These are phyloP conservation scores for Macquaria ambigua DNA, from an alignment of 2,113 vertebrate genomes.

Conservation along the genomic window DNA sequence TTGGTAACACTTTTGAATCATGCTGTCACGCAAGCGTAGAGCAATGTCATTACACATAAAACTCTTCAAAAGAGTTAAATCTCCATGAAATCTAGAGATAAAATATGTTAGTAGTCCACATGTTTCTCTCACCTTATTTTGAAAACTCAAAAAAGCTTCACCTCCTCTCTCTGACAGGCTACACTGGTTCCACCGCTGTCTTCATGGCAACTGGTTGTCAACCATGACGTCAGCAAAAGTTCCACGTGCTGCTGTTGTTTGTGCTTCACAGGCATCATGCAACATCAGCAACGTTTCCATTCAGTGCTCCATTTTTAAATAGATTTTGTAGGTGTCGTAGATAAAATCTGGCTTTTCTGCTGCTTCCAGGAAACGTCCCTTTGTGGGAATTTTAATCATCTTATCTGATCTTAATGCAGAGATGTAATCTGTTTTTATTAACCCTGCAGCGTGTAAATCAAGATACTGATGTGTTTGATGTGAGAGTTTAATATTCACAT, in stretches of 20 bases:
- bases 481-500: background rate
- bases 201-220: slow-evolving; percentile 37
- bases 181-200: slow-evolving; percentile 42
- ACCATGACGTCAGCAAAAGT: slow-evolving; percentile 33
- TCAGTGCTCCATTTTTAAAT: slow-evolving; percentile 17
- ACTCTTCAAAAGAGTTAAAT: background rate
- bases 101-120: background rate
- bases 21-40: background rate
- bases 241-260: slow-evolving; percentile 41
- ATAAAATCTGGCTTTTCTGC: background rate
- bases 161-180: slow-evolving; percentile 19
- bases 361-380: slow-evolving; percentile 7
- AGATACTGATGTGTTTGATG: background rate
- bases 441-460: background rate
- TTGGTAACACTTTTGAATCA: background rate
- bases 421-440: background rate
- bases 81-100: background rate
- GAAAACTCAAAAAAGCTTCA: background rate
- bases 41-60: background rate
- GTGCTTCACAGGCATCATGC: background rate
- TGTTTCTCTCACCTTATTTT: slow-evolving; percentile 2
- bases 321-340: background rate
- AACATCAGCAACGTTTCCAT: slow-evolving; percentile 6
- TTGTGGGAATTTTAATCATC: background rate
- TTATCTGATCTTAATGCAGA: background rate